A percentile compares a stretch with the other conserved stretches of the same genome.
These are phyloP conservation scores for Stramonita haemastoma DNA, from an alignment of 2,888 invertebrate genomes.

Conservation along the genomic window DNA sequence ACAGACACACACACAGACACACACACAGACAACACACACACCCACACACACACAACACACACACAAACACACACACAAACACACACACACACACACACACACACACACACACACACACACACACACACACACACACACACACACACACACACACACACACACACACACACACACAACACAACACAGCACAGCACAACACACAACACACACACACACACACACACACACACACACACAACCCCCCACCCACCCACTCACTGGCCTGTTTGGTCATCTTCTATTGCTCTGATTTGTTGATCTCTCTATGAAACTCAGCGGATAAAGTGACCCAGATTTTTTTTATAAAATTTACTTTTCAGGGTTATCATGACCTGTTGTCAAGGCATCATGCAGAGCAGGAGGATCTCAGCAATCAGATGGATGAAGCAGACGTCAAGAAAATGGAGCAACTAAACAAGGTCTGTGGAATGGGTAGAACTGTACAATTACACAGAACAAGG, in stretches of 20 bases:
- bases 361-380: slow-evolving; percentile 66
- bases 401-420: slow-evolving; percentile 62
- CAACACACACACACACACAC: neutral
- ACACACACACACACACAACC: neutral
- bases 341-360: slow-evolving; percentile 52
- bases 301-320: too few species aligned
- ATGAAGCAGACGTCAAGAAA: slow-evolving; percentile 68
- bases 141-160: neutral
- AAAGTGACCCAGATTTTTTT: neutral
- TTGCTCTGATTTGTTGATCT: too few species aligned
- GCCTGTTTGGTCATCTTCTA: too few species aligned
- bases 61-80: neutral
- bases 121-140: neutral
- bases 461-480: neutral
- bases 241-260: too few species aligned
- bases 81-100: neutral
- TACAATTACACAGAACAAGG: too few species aligned
- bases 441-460: slow-evolving; percentile 67
- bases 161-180: neutral
- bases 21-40: neutral
- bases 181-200: neutral
- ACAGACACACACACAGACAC: too few species aligned
- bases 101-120: slow-evolving; percentile 4
- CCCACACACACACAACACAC: neutral
- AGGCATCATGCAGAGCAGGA: slow-evolving; percentile 67